Conservation (phyloP, 64 coral and sea anemone species). For the Astreopora myriophthalma region DNA sequence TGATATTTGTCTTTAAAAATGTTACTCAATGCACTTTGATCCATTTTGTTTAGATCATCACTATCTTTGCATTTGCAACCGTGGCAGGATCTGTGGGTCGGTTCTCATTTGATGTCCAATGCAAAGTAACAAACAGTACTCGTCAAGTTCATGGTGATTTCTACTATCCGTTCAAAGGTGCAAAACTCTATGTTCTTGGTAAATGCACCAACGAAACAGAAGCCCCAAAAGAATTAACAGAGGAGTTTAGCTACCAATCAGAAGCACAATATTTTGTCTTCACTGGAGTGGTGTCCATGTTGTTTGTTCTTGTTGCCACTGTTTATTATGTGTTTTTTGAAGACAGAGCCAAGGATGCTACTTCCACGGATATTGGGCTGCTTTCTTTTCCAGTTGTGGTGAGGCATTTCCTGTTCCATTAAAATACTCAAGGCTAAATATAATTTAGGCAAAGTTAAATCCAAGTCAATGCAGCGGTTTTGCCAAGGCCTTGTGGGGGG, state of each 20-base stretch:
- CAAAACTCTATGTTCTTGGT: background rate
- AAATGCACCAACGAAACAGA: background rate
- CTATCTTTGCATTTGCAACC: conserved; percentile 98
- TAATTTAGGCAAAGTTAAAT: no score
- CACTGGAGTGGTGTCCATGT: conserved; percentile 81
- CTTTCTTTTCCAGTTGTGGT: conserved; percentile 89
- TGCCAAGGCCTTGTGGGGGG: no score
- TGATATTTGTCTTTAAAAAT: no score
- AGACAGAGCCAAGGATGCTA: conserved; percentile 69
- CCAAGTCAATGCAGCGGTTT: no score
- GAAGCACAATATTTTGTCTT: conserved; percentile 96
- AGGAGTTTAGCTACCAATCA: conserved; percentile 42
- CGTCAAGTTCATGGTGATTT: background rate
- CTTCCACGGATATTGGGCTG: conserved; percentile 84
- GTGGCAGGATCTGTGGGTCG: conserved; percentile 81
- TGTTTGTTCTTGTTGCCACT: conserved; percentile 69
- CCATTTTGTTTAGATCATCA: conserved; percentile 72
- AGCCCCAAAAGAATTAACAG: background rate
- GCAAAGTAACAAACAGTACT: background rate
- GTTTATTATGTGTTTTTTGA: conserved; percentile 89
- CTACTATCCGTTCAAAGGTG: conserved; percentile 49
- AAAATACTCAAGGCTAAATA: no score
- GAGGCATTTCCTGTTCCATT: no score
- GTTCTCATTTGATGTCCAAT: background rate
- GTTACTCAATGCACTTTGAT: no score